Evolutionary conservation across 1,140 invertebrate genomes (phyloP).

Genomic region (Magallana ariakensis): DNA sequence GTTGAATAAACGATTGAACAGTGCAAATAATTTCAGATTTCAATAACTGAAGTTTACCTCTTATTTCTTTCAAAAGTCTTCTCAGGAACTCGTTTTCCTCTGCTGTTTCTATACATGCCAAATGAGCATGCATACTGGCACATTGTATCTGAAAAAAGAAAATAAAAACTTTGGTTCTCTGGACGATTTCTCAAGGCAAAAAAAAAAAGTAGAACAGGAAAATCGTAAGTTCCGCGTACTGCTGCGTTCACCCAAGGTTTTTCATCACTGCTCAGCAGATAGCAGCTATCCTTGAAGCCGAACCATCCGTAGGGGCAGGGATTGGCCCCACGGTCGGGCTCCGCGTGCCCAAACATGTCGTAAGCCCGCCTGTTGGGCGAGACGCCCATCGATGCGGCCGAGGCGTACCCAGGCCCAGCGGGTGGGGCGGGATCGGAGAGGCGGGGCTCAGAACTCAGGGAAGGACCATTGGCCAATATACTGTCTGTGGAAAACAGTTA

Average conservation of each 20-base stretch:
- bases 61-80: not conserved
- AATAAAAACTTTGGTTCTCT: not conserved
- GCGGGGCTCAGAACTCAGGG: not conserved
- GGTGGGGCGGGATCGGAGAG: not conserved
- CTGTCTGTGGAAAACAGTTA: not conserved
- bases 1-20: too few relatives aligned
- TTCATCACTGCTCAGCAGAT: slow-evolving; percentile 6
- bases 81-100: not conserved
- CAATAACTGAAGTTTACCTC: not conserved
- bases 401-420: not conserved
- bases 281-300: not conserved
- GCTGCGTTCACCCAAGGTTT: slow-evolving; percentile 6
- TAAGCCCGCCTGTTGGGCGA: not conserved
- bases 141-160: not conserved
- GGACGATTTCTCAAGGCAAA: not conserved
- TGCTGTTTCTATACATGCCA: slow-evolving; percentile 9
- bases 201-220: not conserved
- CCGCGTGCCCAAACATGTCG: not conserved
- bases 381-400: not conserved
- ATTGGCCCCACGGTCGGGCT: not conserved
- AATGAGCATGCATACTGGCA: slow-evolving; percentile 11
- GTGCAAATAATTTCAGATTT: too few relatives aligned
- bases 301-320: slow-evolving; percentile 4
- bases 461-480: slow-evolving; percentile 1
- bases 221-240: not conserved